Evolutionary conservation across 2,888 invertebrate species (phyloP).

Genomic region (Habrosyne pyritoides): DNA sequence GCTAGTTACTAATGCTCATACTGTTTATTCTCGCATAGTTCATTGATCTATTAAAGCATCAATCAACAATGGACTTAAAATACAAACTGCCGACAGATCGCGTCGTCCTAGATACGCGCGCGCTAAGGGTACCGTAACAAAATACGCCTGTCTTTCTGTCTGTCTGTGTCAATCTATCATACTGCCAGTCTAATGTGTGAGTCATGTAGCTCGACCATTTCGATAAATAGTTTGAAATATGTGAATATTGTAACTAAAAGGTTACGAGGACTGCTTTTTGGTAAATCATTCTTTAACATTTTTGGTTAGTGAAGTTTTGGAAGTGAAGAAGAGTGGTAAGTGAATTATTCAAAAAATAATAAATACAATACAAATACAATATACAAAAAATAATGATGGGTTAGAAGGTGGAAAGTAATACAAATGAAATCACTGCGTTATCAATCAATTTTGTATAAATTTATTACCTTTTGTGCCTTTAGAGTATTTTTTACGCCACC

Average conservation of each 20-base stretch:
- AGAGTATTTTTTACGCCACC: no score
- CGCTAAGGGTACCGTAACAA: conserved; percentile 26
- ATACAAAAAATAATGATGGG: no score
- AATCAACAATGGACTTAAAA: conserved; percentile 1
- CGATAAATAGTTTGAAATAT: not conserved
- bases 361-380: no score
- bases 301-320: no score
- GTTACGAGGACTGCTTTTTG: not conserved
- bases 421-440: no score
- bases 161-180: conserved; percentile 27
- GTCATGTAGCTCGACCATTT: not conserved
- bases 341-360: no score
- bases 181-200: conserved; percentile 10
- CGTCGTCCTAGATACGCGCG: conserved; percentile 32
- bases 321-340: no score
- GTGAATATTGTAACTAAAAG: not conserved
- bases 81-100: conserved; percentile 2
- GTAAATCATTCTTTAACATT: no score
- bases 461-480: no score
- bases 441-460: no score
- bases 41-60: conserved; percentile 6
- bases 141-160: conserved; percentile 24
- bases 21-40: not conserved
- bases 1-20: not conserved
- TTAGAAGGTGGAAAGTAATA: no score